phyloP scores from a whole-genome alignment of 2,888 invertebrate genomes.

The Torymus tubicola region DNA sequence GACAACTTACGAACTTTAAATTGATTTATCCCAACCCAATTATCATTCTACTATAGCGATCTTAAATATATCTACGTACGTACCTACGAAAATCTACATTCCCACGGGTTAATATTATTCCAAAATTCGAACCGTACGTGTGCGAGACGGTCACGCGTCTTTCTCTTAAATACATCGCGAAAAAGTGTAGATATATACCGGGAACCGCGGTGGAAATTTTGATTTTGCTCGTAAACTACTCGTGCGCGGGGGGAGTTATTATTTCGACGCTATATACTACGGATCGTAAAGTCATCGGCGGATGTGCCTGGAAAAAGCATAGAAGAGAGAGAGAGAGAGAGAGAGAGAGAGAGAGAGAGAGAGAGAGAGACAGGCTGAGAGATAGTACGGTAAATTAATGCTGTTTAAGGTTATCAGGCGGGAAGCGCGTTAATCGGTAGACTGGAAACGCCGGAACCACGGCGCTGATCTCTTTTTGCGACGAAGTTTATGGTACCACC shows the following conservation, averaged over 20 bases:
- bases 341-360: background rate
- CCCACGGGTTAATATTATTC: no score
- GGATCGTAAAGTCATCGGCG: conserved; percentile 22
- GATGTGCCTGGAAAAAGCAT: background rate
- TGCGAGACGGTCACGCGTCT: conserved; percentile 19
- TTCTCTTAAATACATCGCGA: background rate
- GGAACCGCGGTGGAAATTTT: conserved; percentile 29
- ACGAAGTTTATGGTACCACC: no score
- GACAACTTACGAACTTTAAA: no score
- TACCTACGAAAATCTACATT: no score
- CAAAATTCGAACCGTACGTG: no score
- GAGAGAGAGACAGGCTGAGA: background rate
- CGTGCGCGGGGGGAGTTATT: conserved; percentile 1
- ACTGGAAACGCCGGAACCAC: background rate
- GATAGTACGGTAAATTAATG: background rate
- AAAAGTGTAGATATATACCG: background rate
- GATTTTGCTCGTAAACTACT: conserved; percentile 14
- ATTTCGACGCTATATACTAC: background rate
- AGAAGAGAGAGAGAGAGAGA: background rate
- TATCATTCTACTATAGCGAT: no score
- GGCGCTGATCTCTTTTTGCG: no score
- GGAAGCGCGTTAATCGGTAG: background rate
- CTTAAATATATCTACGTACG: no score
- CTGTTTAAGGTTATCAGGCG: background rate
- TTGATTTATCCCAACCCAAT: no score